Percentiles rank a stretch among this genome's conserved stretches.
Conservation (phyloP, 2,113 vertebrate genomes). For the Montifringilla adamsi region DNA sequence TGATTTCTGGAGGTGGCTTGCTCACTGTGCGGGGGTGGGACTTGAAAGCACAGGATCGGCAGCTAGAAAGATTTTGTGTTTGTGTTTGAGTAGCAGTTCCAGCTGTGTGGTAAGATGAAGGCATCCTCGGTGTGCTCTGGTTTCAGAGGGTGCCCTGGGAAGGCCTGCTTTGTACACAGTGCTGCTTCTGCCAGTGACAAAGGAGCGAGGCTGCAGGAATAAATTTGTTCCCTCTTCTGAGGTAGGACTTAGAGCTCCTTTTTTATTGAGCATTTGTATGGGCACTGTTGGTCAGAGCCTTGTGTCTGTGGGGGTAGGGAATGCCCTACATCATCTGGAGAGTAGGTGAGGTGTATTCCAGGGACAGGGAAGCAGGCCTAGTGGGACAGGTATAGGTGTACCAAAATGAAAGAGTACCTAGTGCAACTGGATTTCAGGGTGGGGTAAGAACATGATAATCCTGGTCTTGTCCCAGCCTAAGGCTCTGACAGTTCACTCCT, state of each 20-base stretch:
- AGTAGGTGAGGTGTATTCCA: not conserved
- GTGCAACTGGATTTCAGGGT: not conserved
- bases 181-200: not conserved
- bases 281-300: not conserved
- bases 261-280: rapidly evolving
- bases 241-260: not conserved
- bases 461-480: not conserved
- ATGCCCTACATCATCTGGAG: not conserved
- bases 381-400: too few relatives aligned
- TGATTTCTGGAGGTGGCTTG: not conserved
- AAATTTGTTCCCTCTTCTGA: not conserved
- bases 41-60: not conserved
- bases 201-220: not conserved
- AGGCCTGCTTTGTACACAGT: not conserved
- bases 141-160: not conserved
- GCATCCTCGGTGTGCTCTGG: rapidly evolving
- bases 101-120: conserved; percentile 17
- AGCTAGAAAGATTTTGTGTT: not conserved
- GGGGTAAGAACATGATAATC: too few relatives aligned
- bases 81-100: not conserved
- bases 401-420: not conserved
- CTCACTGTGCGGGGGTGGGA: not conserved
- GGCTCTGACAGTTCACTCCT: not conserved
- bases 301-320: not conserved
- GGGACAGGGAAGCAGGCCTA: not conserved